Evolutionary conservation across 2,113 vertebrate genomes (phyloP).

Genomic region (Ia io): DNA sequence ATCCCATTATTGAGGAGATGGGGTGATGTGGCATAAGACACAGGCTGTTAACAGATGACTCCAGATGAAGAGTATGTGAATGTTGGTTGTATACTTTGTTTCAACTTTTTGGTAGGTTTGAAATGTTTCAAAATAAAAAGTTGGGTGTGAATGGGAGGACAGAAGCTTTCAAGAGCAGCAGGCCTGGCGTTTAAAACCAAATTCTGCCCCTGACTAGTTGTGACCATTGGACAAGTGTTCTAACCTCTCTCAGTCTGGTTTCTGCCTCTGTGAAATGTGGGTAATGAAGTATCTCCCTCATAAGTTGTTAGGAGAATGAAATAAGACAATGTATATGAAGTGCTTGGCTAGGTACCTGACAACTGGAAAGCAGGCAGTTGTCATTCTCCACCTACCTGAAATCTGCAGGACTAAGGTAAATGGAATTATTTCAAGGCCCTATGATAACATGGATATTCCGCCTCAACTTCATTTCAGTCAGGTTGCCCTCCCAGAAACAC

Average conservation of each 20-base stretch:
- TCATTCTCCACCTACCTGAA: constrained; percentile 15
- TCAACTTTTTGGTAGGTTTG: not conserved
- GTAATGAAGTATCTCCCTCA: not conserved
- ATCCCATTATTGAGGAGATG: not conserved
- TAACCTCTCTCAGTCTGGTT: constrained; percentile 28
- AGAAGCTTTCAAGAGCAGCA: not conserved
- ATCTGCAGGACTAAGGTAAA: not conserved
- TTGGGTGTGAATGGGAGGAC: not conserved
- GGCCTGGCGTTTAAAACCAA: constrained; percentile 6
- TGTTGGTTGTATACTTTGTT: not conserved
- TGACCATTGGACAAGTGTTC: not conserved
- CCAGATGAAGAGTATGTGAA: not conserved
- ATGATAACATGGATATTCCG: not conserved
- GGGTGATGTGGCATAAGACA: not conserved
- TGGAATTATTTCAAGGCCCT: not conserved
- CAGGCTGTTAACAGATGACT: not conserved
- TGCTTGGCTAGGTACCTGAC: not conserved
- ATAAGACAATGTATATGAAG: not conserved
- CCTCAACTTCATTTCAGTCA: not conserved
- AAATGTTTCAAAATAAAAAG: constrained; percentile 43
- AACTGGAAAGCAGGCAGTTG: not conserved
- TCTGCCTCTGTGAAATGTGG: constrained; percentile 16
- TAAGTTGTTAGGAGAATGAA: constrained; percentile 32
- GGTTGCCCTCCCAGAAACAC: not conserved
- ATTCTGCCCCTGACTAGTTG: not conserved